phyloP scores from a whole-genome alignment of 2,113 vertebrate species.

The Morphnarchus princeps region DNA sequence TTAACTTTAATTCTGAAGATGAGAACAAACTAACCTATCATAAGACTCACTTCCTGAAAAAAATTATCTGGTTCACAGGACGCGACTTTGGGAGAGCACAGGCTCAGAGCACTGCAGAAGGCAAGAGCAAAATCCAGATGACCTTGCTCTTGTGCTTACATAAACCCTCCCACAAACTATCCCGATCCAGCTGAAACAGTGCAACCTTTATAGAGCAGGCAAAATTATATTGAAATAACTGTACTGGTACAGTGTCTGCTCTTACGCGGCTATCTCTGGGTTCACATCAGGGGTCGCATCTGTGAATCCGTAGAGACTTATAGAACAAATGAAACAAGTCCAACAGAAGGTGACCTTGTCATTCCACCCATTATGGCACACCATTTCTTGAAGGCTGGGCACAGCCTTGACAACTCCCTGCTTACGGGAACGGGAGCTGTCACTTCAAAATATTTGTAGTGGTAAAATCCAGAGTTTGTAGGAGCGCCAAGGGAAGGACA shows the following conservation, averaged over 20 bases:
- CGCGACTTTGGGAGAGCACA: not conserved
- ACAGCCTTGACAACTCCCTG: not conserved
- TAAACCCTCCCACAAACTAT: not conserved
- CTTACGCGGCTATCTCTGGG: not conserved
- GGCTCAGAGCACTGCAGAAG: not conserved
- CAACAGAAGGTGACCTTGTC: not conserved
- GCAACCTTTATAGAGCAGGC: not conserved
- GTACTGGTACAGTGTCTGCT: not conserved
- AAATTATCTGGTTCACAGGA: not conserved
- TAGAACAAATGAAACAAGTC: not conserved
- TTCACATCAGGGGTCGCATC: not conserved
- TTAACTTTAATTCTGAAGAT: not conserved
- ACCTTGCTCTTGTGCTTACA: not conserved
- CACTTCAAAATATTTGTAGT: not conserved
- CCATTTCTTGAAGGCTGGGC: not conserved
- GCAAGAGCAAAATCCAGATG: not conserved
- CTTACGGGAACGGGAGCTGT: rapidly evolving
- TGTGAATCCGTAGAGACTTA: not conserved
- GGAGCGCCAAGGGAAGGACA: not conserved
- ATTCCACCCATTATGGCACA: not conserved
- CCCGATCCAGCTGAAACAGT: not conserved
- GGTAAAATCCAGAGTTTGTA: not conserved
- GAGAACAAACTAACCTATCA: not conserved
- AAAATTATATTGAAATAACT: not conserved
- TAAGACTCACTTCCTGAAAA: not conserved